A percentile compares a stretch with the other conserved stretches of the same genome.
Evolutionary conservation across 1,140 invertebrate species (phyloP).

Genomic region (Pantala flavescens): DNA sequence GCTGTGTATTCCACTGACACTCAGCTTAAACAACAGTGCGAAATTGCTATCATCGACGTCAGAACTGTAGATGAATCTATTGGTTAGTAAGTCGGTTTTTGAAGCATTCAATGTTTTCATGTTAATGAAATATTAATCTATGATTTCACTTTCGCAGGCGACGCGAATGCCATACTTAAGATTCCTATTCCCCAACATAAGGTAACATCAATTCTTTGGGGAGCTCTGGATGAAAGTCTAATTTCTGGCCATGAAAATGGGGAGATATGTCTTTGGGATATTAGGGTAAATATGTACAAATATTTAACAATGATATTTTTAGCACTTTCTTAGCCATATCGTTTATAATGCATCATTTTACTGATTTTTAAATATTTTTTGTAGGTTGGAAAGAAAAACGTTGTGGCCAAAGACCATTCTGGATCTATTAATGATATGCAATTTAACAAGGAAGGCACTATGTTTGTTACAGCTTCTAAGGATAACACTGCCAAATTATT

Average conservation of each 20-base stretch:
- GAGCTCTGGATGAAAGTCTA: slow-evolving; percentile 78
- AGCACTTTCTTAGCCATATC: slow-evolving; percentile 17
- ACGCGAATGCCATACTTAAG: slow-evolving; percentile 47
- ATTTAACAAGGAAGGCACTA: slow-evolving; percentile 80
- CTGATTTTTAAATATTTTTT: slow-evolving; percentile 26
- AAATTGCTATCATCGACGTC: slow-evolving; percentile 76
- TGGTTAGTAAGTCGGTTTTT: slow-evolving; percentile 35
- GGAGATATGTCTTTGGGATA: slow-evolving; percentile 81
- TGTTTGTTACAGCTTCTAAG: slow-evolving; percentile 94
- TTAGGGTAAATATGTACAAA: too few species aligned
- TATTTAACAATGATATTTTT: slow-evolving; percentile 24
- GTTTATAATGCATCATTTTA: background rate
- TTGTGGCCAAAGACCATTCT: slow-evolving; percentile 67
- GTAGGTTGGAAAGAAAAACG: slow-evolving; percentile 70
- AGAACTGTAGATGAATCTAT: slow-evolving; percentile 54
- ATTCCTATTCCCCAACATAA: slow-evolving; percentile 55
- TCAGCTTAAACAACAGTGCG: slow-evolving; percentile 79
- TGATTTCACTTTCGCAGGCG: slow-evolving; percentile 19
- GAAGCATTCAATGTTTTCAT: background rate
- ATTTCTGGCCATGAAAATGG: slow-evolving; percentile 93
- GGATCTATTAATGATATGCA: slow-evolving; percentile 93
- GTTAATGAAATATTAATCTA: background rate
- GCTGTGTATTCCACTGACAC: slow-evolving; percentile 89
- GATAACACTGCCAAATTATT: slow-evolving; percentile 91
- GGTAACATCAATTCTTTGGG: slow-evolving; percentile 88